Conservation (phyloP, 2,888 invertebrate genomes). For the Polylopha cassiicola region DNA sequence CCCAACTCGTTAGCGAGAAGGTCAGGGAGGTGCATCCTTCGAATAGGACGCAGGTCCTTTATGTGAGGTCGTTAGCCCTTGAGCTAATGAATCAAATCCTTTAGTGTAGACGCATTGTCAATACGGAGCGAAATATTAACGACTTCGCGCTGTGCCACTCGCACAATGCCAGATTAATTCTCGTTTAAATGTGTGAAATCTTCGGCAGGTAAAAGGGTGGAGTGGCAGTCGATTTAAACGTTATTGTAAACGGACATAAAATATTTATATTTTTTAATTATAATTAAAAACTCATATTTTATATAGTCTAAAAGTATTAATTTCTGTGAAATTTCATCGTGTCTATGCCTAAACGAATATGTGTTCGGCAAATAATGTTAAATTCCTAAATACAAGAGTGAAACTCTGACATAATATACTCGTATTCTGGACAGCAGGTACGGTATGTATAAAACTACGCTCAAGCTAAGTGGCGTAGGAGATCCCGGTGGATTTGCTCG, state of each 20-base stretch:
- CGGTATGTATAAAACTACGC: conserved; percentile 33
- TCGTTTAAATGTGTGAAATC: conserved; percentile 66
- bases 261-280: too few species aligned
- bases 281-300: too few species aligned
- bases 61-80: conserved; percentile 65
- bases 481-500: conserved; percentile 70
- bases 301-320: too few species aligned
- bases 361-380: too few species aligned
- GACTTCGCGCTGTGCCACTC: conserved; percentile 43
- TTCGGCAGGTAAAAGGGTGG: conserved; percentile 35
- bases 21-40: conserved; percentile 62
- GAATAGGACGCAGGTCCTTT: conserved; percentile 66
- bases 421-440: too few species aligned
- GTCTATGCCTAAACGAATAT: too few species aligned
- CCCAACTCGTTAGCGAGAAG: conserved; percentile 66
- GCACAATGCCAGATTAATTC: conserved; percentile 68
- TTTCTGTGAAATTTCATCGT: too few species aligned
- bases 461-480: conserved; percentile 66
- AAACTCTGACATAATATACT: too few species aligned
- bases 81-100: conserved; percentile 70
- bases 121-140: conserved; percentile 67
- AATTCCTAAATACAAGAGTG: too few species aligned
- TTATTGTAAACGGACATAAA: too few species aligned
- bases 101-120: conserved; percentile 64
- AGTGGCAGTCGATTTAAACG: conserved; percentile 9